These are phyloP conservation scores for Cyanocitta stelleri DNA, from an alignment of 2,113 vertebrate genomes.

Conservation along the genomic window DNA sequence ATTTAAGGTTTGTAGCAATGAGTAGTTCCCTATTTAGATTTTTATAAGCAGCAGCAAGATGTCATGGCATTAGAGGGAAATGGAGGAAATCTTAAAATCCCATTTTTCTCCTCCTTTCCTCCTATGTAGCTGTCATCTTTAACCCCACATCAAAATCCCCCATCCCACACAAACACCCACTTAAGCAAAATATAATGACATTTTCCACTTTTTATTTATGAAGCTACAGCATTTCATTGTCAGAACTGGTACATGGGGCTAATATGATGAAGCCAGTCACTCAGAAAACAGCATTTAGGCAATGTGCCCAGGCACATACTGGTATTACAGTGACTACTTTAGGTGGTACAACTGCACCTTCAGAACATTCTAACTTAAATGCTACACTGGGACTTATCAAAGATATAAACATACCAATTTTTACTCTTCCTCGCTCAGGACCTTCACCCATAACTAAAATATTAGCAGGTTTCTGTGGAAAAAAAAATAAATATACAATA, in stretches of 20 bases:
- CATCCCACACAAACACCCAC: constrained; percentile 15
- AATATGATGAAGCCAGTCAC: constrained; percentile 33
- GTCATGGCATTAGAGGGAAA: constrained; percentile 30
- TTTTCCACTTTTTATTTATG: constrained; percentile 13
- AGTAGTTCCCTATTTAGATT: constrained; percentile 29
- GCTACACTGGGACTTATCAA: constrained; percentile 76
- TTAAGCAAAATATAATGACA: constrained; percentile 43
- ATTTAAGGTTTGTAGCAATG: background rate
- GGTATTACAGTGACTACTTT: constrained; percentile 58
- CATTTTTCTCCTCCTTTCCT: constrained; percentile 7
- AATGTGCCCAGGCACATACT: constrained; percentile 31
- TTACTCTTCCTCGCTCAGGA: constrained; percentile 98
- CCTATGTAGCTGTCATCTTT: background rate
- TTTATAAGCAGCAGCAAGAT: background rate
- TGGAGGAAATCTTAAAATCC: background rate
- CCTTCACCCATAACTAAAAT: constrained; percentile 99
- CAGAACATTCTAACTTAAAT: constrained; percentile 69
- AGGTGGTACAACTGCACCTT: constrained; percentile 54
- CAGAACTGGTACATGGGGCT: constrained; percentile 22
- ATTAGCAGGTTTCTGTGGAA: constrained; percentile 97
- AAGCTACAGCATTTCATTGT: constrained; percentile 40
- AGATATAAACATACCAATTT: constrained; percentile 91
- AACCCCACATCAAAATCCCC: constrained; percentile 1
- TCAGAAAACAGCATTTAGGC: constrained; percentile 25
- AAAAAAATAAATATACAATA: constrained; percentile 79